Evolutionary conservation across 53 echinoderm and acorn worm genomes (phyloP).

Genomic region (Crossaster papposus): DNA sequence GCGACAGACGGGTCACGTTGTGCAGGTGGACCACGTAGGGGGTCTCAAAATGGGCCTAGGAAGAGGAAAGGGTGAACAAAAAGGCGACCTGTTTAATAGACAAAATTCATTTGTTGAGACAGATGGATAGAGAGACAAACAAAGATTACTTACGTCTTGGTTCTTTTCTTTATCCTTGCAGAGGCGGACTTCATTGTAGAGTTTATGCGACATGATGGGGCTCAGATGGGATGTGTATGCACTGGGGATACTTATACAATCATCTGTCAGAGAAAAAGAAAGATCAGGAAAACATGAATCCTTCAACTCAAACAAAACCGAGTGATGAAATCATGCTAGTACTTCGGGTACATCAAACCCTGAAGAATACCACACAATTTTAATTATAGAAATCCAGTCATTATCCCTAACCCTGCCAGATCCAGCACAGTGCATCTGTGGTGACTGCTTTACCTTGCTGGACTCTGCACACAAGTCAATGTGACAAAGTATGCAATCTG

Average conservation of each 20-base stretch:
- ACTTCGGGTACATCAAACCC: no score
- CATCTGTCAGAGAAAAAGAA: slow-evolving; percentile 69
- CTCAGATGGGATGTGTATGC: slow-evolving; percentile 95
- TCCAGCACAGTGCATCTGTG: no score
- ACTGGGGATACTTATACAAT: slow-evolving; percentile 95
- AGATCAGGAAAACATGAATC: background rate
- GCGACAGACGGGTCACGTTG: slow-evolving; percentile 90
- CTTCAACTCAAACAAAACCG: background rate
- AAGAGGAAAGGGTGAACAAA: no score
- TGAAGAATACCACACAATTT: no score
- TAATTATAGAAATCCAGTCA: no score
- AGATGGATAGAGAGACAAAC: background rate
- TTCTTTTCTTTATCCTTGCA: slow-evolving; percentile 98
- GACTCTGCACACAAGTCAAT: no score
- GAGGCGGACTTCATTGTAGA: slow-evolving; percentile 98
- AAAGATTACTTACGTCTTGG: slow-evolving; percentile 75
- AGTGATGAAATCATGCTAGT: no score
- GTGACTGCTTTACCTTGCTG: no score
- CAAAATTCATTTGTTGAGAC: no score
- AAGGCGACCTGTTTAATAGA: no score
- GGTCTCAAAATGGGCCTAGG: slow-evolving; percentile 98
- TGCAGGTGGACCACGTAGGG: slow-evolving; percentile 95
- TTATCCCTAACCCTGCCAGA: no score
- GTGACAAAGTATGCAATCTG: no score
- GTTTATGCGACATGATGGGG: slow-evolving; percentile 97